These are phyloP conservation scores for Muntiacus reevesi DNA, from an alignment of 2,113 vertebrate species.

Conservation along the genomic window DNA sequence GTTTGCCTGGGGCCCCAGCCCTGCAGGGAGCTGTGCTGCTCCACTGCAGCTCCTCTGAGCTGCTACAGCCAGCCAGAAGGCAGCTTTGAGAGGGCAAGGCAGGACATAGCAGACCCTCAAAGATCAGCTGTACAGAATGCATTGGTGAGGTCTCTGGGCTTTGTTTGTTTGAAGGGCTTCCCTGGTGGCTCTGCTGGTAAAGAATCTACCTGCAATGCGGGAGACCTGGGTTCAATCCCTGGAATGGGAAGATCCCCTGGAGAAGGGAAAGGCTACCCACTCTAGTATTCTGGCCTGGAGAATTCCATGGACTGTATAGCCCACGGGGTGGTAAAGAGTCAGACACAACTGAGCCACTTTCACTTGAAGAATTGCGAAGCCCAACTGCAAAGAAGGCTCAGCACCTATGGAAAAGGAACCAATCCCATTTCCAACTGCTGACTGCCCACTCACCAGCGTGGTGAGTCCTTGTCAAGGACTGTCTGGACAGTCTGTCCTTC, in stretches of 20 bases:
- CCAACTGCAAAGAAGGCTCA: background rate
- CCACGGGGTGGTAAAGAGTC: background rate
- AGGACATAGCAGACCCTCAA: background rate
- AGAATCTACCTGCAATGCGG: background rate
- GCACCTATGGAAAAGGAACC: background rate
- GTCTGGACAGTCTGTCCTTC: background rate
- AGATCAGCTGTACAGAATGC: background rate
- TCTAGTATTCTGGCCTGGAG: background rate
- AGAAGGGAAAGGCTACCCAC: background rate
- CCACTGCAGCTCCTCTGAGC: background rate
- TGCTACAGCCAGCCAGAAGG: background rate
- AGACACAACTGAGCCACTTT: background rate
- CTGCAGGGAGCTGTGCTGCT: background rate
- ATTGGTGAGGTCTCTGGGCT: background rate
- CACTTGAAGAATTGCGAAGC: background rate
- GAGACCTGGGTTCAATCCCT: background rate
- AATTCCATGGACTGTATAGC: background rate
- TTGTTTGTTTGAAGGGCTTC: background rate
- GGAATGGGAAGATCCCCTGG: background rate
- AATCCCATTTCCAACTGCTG: background rate
- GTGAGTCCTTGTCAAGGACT: background rate
- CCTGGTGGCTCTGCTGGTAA: background rate
- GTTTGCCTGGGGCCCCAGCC: constrained; percentile 28
- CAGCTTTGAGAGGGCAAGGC: background rate
- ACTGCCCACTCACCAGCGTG: background rate